Percentiles rank a stretch among this genome's conserved stretches.
Evolutionary conservation across 2,797 vertebrate species (phyloP).

Genomic region (Pampus argenteus): DNA sequence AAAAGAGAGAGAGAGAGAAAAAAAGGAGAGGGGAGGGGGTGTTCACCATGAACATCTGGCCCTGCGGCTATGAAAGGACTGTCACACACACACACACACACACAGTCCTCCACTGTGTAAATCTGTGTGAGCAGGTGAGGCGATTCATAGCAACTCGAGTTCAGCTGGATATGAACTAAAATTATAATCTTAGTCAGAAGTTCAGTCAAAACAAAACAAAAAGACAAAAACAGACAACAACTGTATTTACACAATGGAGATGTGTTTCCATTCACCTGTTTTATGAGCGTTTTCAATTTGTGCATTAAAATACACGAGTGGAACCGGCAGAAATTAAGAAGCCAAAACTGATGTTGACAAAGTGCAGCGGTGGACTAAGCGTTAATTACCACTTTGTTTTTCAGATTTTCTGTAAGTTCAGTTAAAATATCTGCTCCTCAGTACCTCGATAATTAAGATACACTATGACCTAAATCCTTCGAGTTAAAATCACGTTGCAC

Average conservation of each 20-base stretch:
- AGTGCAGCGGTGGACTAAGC: background rate
- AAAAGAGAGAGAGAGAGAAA: conserved; percentile 7
- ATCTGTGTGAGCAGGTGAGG: conserved; percentile 41
- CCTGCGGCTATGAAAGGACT: conserved; percentile 45
- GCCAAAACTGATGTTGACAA: background rate
- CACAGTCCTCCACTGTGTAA: conserved; percentile 9
- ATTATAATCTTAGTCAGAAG: conserved; percentile 15
- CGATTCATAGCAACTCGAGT: background rate
- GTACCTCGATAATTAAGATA: too few species aligned
- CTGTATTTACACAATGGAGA: background rate
- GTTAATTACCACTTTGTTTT: background rate
- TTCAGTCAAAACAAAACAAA: conserved; percentile 2
- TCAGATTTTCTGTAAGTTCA: too few species aligned
- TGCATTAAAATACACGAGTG: background rate
- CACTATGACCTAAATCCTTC: too few species aligned
- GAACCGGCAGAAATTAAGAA: background rate
- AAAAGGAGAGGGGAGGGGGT: conserved; percentile 10
- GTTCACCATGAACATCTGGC: conserved; percentile 58
- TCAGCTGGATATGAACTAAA: conserved; percentile 7
- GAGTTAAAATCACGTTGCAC: too few species aligned
- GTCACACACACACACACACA: background rate
- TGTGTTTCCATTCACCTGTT: background rate
- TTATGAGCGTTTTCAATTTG: background rate
- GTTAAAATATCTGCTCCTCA: too few species aligned
- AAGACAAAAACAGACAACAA: background rate